These are phyloP conservation scores for Macrotrachela quadricornifera DNA, from an alignment of 1,140 invertebrate species.

Conservation along the genomic window DNA sequence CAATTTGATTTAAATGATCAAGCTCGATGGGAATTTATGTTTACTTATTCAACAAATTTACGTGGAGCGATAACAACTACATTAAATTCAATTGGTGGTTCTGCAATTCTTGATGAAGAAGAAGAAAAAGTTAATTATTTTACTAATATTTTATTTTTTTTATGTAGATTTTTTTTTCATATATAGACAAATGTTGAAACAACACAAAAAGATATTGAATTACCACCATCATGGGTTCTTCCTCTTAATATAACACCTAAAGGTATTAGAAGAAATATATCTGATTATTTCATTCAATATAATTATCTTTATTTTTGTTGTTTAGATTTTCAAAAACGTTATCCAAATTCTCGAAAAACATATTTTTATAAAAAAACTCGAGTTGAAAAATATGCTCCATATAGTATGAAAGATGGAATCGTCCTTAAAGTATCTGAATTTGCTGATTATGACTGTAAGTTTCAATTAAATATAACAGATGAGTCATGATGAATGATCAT, in stretches of 20 bases:
- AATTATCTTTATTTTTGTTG: conserved; percentile 12
- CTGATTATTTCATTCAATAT: background rate
- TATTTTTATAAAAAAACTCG: conserved; percentile 50
- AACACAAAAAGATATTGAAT: conserved; percentile 20
- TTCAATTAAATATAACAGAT: background rate
- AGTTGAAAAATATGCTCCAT: conserved; percentile 52
- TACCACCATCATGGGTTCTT: conserved; percentile 54
- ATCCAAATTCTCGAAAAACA: conserved; percentile 46
- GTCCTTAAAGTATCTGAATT: conserved; percentile 45
- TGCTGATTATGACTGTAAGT: conserved; percentile 42
- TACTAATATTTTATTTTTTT: background rate
- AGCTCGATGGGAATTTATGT: conserved; percentile 30
- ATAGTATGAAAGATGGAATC: conserved; percentile 46
- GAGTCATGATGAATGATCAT: no score
- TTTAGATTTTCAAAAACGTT: conserved; percentile 48
- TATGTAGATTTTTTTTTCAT: no score
- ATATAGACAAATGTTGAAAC: background rate
- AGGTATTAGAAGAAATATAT: conserved; percentile 35
- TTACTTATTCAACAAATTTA: conserved; percentile 21
- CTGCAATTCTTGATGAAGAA: conserved; percentile 18
- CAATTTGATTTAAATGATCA: conserved; percentile 28
- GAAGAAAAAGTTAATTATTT: conserved; percentile 16
- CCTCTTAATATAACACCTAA: conserved; percentile 42
- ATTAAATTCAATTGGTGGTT: background rate
- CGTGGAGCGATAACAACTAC: background rate